These are phyloP conservation scores for Xenopus borealis DNA, from an alignment of 2,113 vertebrate genomes.

Conservation along the genomic window DNA sequence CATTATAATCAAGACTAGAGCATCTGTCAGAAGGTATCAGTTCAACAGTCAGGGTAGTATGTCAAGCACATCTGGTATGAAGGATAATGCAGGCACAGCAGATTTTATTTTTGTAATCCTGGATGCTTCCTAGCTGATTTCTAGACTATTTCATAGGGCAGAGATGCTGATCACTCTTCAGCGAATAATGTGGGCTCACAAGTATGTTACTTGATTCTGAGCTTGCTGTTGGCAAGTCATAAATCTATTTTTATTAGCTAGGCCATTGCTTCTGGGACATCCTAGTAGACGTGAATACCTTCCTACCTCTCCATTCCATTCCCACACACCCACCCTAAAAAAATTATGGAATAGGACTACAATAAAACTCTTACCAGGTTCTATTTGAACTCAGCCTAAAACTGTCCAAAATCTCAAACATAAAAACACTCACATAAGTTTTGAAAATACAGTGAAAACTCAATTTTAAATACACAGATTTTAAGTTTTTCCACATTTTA, in stretches of 20 bases:
- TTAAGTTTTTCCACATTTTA: too few species aligned
- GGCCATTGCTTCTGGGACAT: not conserved
- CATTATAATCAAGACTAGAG: conserved; percentile 31
- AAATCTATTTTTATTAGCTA: not conserved
- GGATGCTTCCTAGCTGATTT: not conserved
- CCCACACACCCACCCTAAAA: too few species aligned
- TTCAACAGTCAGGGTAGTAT: conserved; percentile 1
- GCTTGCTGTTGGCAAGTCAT: not conserved
- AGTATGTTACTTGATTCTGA: not conserved
- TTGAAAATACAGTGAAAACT: too few species aligned
- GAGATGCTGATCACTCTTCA: not conserved
- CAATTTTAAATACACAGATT: too few species aligned
- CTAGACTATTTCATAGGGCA: not conserved
- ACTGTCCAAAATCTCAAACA: too few species aligned
- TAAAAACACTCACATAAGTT: too few species aligned
- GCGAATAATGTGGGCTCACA: not conserved
- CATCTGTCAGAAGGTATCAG: conserved; percentile 23
- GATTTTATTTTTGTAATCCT: conserved; percentile 27
- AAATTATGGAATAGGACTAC: too few species aligned
- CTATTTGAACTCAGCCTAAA: too few species aligned
- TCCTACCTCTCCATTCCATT: too few species aligned
- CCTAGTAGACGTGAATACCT: too few species aligned
- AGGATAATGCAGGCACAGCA: conserved; percentile 6
- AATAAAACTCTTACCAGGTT: too few species aligned
- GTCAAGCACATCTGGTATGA: conserved; percentile 28